Percentiles rank a stretch among this genome's conserved stretches.
These are phyloP conservation scores for Orthosia gothica DNA, from an alignment of 2,888 invertebrate species.

Conservation along the genomic window DNA sequence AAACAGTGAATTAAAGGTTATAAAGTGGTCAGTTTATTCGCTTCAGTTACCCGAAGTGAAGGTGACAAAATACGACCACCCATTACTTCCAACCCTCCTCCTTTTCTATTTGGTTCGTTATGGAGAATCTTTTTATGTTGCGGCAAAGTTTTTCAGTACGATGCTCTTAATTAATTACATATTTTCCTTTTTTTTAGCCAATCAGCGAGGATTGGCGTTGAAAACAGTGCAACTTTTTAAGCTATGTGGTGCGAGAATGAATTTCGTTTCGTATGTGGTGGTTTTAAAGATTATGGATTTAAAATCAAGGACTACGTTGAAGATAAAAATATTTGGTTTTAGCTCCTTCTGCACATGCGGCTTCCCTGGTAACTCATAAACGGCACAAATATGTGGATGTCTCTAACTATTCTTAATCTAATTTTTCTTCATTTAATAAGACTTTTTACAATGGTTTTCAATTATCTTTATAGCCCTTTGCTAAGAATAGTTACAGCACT, in stretches of 20 bases:
- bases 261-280: constrained; percentile 1
- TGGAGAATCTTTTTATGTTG: constrained; percentile 60
- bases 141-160: constrained; percentile 3
- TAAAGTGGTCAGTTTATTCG: constrained; percentile 28
- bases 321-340: no score
- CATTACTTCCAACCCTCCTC: background rate
- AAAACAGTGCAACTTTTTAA: constrained; percentile 16
- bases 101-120: constrained; percentile 53
- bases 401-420: no score
- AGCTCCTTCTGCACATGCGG: no score
- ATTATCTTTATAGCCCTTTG: no score
- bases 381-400: no score
- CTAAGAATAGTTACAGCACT: no score
- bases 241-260: constrained; percentile 8
- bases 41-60: constrained; percentile 11
- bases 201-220: constrained; percentile 32
- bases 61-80: constrained; percentile 27
- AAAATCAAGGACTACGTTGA: no score
- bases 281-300: no score
- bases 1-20: constrained; percentile 15
- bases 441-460: no score
- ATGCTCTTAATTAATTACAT: constrained; percentile 48
- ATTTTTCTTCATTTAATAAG: no score
- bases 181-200: constrained; percentile 34
- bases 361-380: no score